Percentiles rank a stretch among this genome's conserved stretches.
These are phyloP conservation scores for Erynnis tages DNA, from an alignment of 2,888 invertebrate species.

Conservation along the genomic window DNA sequence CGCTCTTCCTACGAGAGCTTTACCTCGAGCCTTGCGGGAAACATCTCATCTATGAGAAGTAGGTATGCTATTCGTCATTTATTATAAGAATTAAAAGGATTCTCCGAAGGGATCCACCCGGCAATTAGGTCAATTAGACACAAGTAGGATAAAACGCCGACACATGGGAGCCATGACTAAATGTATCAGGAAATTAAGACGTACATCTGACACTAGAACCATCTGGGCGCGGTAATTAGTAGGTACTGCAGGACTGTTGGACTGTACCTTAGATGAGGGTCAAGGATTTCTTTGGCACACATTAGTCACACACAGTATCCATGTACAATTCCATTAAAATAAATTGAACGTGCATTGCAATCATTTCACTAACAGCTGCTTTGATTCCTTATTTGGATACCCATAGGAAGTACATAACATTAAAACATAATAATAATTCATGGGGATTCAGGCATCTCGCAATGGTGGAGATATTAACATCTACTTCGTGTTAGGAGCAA, in stretches of 20 bases:
- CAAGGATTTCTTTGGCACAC: too few species aligned
- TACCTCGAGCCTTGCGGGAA: constrained; percentile 30
- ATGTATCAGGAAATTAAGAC: constrained; percentile 20
- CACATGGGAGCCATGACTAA: constrained; percentile 29
- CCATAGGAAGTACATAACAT: too few species aligned
- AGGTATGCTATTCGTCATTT: constrained; percentile 21
- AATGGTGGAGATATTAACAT: too few species aligned
- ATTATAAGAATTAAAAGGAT: constrained; percentile 36
- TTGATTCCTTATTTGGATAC: too few species aligned
- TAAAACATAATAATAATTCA: too few species aligned
- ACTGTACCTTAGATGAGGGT: constrained; percentile 7
- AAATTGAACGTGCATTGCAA: too few species aligned
- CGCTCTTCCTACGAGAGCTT: constrained; percentile 18
- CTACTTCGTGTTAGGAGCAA: too few species aligned
- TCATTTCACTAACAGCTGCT: too few species aligned
- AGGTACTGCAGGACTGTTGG: neutral
- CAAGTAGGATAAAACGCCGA: constrained; percentile 33
- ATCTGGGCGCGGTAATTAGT: neutral
- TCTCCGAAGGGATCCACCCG: constrained; percentile 61
- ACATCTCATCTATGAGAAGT: constrained; percentile 17
- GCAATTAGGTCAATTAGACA: constrained; percentile 65
- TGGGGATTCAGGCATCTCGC: too few species aligned
- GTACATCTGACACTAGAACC: neutral
- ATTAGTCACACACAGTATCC: too few species aligned
- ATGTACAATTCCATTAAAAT: too few species aligned